Percentiles rank a stretch among this genome's conserved stretches.
These are phyloP conservation scores for Archaeoteleia sp. DNA, from an alignment of 2,888 invertebrate genomes.

Conservation along the genomic window DNA sequence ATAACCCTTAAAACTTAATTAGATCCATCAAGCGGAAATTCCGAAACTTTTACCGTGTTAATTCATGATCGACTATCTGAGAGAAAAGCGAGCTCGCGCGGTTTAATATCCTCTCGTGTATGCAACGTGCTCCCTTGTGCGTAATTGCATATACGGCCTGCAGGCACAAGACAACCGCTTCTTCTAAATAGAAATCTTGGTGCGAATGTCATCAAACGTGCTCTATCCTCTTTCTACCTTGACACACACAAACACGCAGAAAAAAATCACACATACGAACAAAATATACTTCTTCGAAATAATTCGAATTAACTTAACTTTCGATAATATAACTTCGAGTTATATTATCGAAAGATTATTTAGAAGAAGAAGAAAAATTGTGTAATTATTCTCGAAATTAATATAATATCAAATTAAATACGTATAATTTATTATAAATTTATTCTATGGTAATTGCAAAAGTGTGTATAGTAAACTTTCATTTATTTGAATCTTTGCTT, in stretches of 20 bases:
- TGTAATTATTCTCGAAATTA: too few relatives aligned
- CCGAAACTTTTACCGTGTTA: slow-evolving; percentile 53
- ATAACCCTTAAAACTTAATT: slow-evolving; percentile 42
- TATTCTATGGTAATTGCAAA: too few relatives aligned
- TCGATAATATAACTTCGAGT: too few relatives aligned
- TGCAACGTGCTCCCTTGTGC: slow-evolving; percentile 33
- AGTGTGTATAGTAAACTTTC: too few relatives aligned
- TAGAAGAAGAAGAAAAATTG: too few relatives aligned
- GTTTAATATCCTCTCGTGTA: slow-evolving; percentile 46
- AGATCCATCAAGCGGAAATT: slow-evolving; percentile 50
- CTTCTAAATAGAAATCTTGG: slow-evolving; percentile 49
- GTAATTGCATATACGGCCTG: slow-evolving; percentile 46
- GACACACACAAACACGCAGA: not conserved
- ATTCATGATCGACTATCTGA: slow-evolving; percentile 52
- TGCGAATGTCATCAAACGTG: slow-evolving; percentile 27
- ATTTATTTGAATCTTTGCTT: too few relatives aligned
- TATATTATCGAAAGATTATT: too few relatives aligned
- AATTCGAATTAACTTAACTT: too few relatives aligned
- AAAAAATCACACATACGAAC: too few relatives aligned
- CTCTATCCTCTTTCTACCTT: not conserved
- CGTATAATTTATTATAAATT: too few relatives aligned
- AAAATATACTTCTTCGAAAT: too few relatives aligned
- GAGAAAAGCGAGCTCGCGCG: slow-evolving; percentile 49
- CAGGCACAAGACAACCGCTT: slow-evolving; percentile 49
- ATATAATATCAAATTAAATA: too few relatives aligned